Conservation (phyloP, 2,888 invertebrate species). For the Leptopterna dolabrata region DNA sequence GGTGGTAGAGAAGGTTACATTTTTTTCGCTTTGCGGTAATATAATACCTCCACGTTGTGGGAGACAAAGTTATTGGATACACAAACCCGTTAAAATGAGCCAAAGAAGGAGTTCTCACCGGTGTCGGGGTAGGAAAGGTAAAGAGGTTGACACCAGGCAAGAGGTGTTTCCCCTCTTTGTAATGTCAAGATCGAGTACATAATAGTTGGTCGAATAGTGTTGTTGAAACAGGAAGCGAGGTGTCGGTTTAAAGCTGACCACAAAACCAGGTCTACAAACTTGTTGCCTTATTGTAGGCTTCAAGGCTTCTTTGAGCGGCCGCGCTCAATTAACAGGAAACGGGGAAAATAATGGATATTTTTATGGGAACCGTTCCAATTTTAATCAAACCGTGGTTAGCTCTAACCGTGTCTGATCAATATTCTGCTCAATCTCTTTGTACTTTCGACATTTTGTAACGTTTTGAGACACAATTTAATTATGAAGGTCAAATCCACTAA, state of each 20-base stretch:
- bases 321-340: neutral
- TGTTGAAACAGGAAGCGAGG: constrained; percentile 13
- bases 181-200: constrained; percentile 9
- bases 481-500: no score
- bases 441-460: no score
- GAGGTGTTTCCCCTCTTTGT: neutral
- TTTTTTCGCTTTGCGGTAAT: no score
- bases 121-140: neutral
- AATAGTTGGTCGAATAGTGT: neutral
- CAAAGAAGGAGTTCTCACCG: neutral
- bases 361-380: neutral
- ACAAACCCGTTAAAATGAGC: no score
- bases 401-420: neutral
- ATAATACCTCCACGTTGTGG: no score
- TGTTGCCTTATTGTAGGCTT: neutral
- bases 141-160: neutral
- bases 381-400: neutral
- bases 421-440: no score
- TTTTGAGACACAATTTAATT: no score
- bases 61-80: no score
- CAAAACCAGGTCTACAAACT: constrained; percentile 21
- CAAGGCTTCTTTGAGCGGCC: neutral
- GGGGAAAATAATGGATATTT: neutral
- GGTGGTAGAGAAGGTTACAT: no score
- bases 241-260: constrained; percentile 11